These are phyloP conservation scores for Gobiocypris rarus DNA, from an alignment of 2,113 vertebrate genomes.

Conservation along the genomic window DNA sequence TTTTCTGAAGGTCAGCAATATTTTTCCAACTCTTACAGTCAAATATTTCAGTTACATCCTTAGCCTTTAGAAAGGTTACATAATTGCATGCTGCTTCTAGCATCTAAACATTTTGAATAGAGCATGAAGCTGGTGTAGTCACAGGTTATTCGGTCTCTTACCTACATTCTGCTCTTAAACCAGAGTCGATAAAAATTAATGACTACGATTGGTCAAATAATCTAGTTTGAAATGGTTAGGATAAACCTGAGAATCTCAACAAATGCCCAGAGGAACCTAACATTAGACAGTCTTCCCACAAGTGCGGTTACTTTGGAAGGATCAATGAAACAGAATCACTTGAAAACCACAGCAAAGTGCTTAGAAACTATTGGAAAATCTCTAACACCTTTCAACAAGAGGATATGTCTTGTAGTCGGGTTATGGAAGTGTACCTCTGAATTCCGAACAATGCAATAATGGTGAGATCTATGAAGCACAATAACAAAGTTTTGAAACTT, in stretches of 20 bases:
- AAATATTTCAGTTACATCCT: constrained; percentile 43
- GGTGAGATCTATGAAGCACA: background rate
- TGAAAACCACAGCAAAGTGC: constrained; percentile 49
- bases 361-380: constrained; percentile 38
- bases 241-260: constrained; percentile 17
- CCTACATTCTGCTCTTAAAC: constrained; percentile 16
- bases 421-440: background rate
- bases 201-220: constrained; percentile 12
- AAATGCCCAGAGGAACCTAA: constrained; percentile 27
- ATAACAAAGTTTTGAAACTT: constrained; percentile 20
- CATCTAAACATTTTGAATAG: background rate
- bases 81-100: constrained; percentile 6
- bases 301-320: constrained; percentile 27
- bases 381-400: constrained; percentile 26
- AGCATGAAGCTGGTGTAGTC: background rate
- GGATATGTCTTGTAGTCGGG: background rate
- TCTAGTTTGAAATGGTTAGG: background rate
- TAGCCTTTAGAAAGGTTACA: constrained; percentile 46
- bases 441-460: background rate
- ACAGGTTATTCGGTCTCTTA: background rate
- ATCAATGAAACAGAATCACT: constrained; percentile 54
- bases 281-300: constrained; percentile 24
- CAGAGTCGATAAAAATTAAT: constrained; percentile 34
- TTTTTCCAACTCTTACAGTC: constrained; percentile 36
- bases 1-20: constrained; percentile 29